Evolutionary conservation across 2,888 invertebrate genomes (phyloP), one percentile per base, ranked within the genome.

Genomic region (Lasius platythorax): DNA sequence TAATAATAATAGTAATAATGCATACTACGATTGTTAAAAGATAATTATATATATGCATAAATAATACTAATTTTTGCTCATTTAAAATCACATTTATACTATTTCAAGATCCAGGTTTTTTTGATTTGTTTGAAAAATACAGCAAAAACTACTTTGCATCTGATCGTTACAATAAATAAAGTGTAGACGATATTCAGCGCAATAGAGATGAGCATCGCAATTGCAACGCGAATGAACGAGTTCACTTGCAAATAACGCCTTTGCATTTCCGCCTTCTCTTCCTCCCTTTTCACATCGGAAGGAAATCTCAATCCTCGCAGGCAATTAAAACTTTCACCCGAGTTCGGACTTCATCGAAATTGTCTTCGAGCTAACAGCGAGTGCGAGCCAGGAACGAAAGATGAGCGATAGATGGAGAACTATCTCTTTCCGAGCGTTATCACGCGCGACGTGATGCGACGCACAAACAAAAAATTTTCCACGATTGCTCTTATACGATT

Each of bases 381-480:
- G 50, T 6, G 18, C 23, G 18, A 46, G 18, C 15, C 46, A n/a
- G 1, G n/a, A 40, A 40, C 33, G 12, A 58, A 43, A 40, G 53
- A 43, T 79, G 33, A 53, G 67, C 46, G 58, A 43, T 4, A 70
- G 56, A 81, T 28, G 61, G 33, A 64, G 18, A 79, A 33, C 40
- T 63, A 50, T 84, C 74, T 68, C 78, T 68, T 64, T 67, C n/a
- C 37, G 15, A 56, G 18, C 11, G 63, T 81, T 87, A 87, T 88
- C 85, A 73, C 43, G 11, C 46, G 30, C 40, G 33, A 72, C 40
- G 18, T 61, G 56, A 76, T 82, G 78, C 81, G 81, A 87, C 68
- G 64, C 37, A 61, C 50, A 43, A 56, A 66, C 53, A 40, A 64
- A 76, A 64, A 88, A 88, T 82, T 84, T 88, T 82, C 87, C 88